Evolutionary conservation across 2,113 vertebrate species (phyloP).

Genomic region (human): GRCh38 chr7:154315001-154315500

Average conservation of each 20-base stretch:
- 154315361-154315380: rapidly evolving
- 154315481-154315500: not conserved
- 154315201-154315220: not conserved
- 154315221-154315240: not conserved
- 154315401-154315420: not conserved
- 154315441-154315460: rapidly evolving
- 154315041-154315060: not conserved
- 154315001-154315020: not conserved
- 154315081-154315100: not conserved
- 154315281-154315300: rapidly evolving
- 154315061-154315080: not conserved
- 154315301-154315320: not conserved
- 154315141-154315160: not conserved
- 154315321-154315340: not conserved
- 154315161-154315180: not conserved
- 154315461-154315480: rapidly evolving
- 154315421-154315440: not conserved
- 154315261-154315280: rapidly evolving
- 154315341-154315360: not conserved
- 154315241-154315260: not conserved
- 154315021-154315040: not conserved
- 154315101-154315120: not conserved
- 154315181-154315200: not conserved
- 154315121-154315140: not conserved
- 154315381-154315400: not conserved